Evolutionary conservation across 2,797 vertebrate genomes (phyloP).

Genomic region (Aquila chrysaetos): DNA sequence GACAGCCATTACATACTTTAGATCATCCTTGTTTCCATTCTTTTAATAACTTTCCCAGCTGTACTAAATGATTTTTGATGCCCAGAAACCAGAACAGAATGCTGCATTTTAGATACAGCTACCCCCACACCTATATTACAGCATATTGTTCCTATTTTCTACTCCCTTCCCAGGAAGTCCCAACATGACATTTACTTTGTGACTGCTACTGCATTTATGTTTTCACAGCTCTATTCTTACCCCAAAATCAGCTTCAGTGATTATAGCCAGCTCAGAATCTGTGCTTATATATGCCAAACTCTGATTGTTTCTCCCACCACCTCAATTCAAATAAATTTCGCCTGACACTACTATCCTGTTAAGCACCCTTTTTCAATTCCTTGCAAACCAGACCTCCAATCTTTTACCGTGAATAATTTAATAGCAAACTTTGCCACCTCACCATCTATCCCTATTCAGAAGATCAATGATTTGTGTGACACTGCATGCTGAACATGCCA

Average conservation of each 20-base stretch:
- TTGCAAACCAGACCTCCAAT: background rate
- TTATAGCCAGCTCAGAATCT: background rate
- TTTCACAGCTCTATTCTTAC: background rate
- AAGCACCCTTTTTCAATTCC: background rate
- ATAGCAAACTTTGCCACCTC: background rate
- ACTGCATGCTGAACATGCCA: background rate
- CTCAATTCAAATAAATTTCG: background rate
- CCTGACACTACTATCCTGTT: background rate
- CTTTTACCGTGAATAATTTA: constrained; percentile 7
- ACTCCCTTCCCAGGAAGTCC: background rate
- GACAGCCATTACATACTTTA: background rate
- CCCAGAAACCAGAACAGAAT: background rate
- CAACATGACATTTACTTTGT: background rate
- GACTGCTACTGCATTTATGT: background rate
- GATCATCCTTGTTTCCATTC: background rate
- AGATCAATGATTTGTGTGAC: background rate
- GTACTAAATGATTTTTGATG: background rate
- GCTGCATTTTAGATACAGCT: background rate
- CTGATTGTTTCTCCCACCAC: background rate
- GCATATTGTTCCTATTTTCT: background rate
- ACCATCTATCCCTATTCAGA: background rate
- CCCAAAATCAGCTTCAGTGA: background rate
- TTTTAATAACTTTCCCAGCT: background rate
- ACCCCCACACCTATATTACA: background rate
- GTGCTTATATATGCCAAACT: background rate